phyloP scores from a whole-genome alignment of 2,113 vertebrate genomes.

The human (Homo sapiens) region DNA sequence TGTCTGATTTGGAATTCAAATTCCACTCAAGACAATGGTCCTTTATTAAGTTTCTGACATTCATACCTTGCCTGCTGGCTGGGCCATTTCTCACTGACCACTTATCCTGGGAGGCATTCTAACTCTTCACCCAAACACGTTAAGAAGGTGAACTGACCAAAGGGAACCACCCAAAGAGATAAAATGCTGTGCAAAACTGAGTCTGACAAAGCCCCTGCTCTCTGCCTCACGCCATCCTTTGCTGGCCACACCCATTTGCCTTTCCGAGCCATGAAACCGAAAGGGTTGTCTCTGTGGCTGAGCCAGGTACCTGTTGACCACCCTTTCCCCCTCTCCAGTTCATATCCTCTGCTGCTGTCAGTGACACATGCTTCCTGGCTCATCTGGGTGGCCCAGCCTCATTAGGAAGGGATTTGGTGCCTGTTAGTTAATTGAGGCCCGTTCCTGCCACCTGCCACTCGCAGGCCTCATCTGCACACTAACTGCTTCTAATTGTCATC shows the following conservation, averaged over 20 bases:
- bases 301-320: slow-evolving; percentile 81
- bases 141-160: background rate
- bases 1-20: slow-evolving; percentile 66
- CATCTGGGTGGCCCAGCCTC: slow-evolving; percentile 86
- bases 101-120: fast-evolving
- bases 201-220: background rate
- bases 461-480: slow-evolving; percentile 85
- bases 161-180: background rate
- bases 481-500: slow-evolving; percentile 86
- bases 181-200: fast-evolving
- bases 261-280: background rate
- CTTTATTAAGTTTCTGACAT: background rate
- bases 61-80: background rate
- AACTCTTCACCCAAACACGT: background rate
- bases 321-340: slow-evolving; percentile 55
- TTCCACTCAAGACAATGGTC: background rate
- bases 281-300: background rate
- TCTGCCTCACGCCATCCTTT: background rate
- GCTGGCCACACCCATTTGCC: background rate
- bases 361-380: slow-evolving; percentile 78
- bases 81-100: fast-evolving
- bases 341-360: slow-evolving; percentile 77
- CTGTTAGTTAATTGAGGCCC: slow-evolving; percentile 86
- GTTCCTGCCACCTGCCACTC: slow-evolving; percentile 85
- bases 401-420: slow-evolving; percentile 87